A percentile compares a stretch with the other conserved stretches of the same genome.
phyloP scores from a whole-genome alignment of 2,113 vertebrate species.

The Lontra canadensis region DNA sequence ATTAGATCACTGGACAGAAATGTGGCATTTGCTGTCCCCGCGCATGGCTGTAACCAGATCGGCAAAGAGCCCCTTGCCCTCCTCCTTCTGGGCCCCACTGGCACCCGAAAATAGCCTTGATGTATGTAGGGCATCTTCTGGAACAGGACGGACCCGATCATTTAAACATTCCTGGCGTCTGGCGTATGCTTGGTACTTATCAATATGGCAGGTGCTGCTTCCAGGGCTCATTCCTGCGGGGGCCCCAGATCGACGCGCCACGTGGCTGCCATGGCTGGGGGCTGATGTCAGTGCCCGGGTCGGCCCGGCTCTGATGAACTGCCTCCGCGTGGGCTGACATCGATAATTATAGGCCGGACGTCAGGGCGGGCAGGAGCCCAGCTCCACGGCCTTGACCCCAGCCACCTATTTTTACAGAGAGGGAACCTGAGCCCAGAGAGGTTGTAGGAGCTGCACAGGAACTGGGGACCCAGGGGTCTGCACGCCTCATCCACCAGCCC shows the following conservation, averaged over 20 bases:
- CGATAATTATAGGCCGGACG: not conserved
- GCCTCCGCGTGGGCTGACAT: not conserved
- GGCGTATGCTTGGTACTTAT: not conserved
- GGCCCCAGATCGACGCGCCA: not conserved
- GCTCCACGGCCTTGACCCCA: not conserved
- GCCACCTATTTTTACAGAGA: not conserved
- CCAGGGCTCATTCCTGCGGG: not conserved
- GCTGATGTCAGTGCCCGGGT: not conserved
- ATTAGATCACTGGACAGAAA: not conserved
- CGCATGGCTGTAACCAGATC: constrained; percentile 57
- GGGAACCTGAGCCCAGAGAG: not conserved
- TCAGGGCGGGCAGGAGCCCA: not conserved
- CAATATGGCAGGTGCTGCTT: not conserved
- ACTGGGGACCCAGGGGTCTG: not conserved
- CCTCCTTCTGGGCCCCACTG: not conserved
- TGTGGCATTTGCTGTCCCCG: constrained; percentile 29
- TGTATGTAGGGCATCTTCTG: constrained; percentile 9
- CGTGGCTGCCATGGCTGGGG: not conserved
- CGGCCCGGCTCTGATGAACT: not conserved
- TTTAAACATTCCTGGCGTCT: not conserved
- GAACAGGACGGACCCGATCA: not conserved
- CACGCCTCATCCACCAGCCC: accelerated
- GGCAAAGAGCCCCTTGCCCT: not conserved
- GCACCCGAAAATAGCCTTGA: constrained; percentile 40
- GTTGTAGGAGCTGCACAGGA: accelerated